Base-by-base conservation (phyloP, 2,888 invertebrate species). In the Phaonia tiefii region DNA sequence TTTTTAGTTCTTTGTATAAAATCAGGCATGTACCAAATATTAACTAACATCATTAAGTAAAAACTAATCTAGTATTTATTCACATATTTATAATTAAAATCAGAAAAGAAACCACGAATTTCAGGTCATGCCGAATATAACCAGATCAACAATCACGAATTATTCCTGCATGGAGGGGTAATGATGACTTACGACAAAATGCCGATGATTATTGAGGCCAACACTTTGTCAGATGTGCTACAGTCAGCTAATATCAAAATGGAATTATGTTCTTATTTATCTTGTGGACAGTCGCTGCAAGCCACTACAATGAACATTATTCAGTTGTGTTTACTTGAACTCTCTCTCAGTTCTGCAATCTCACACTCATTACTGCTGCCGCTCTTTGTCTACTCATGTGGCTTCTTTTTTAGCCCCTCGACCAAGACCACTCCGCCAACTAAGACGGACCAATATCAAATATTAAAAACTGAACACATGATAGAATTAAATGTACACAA, bases 401-500 rank as follows among this genome's bases (percentile, higher is more conserved):
- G 31, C 31, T 3, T 31, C 31, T 31, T 31, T n/a, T 31, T 31
- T 31, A 31, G 31, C 4, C 1, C 17, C 1, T n/a, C 31, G 26
- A 4, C 56, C 56, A n/a, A n/a, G n/a, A 56, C 56, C 26, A 56
- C n/a, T 58, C 56, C 7, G 20, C 22, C 0, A 13, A 15, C 31
- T 8, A 22, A 11, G 51, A 15, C 56, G 17, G 54, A 63, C 63
- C 60, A 60, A 20, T 25, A 54, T 20, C 37, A 37, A 58, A 20
- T 15, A 58, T 31, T 26, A 11, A 26, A 49, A 17, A 46, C 5
- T 65, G 54, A 15, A 51, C 42, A 42, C 22, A 80, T 65, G 67
- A 71, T 74, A 58, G 77, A 75, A 75, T 81, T 74, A 75, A 77
- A 78, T 46, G 31, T 69, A 56, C 56, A 81, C 78, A 78, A 78